Evolutionary conservation across 2,113 vertebrate genomes (phyloP), one percentile per base, ranked within the genome.

Genomic region (Aphelocoma coerulescens): DNA sequence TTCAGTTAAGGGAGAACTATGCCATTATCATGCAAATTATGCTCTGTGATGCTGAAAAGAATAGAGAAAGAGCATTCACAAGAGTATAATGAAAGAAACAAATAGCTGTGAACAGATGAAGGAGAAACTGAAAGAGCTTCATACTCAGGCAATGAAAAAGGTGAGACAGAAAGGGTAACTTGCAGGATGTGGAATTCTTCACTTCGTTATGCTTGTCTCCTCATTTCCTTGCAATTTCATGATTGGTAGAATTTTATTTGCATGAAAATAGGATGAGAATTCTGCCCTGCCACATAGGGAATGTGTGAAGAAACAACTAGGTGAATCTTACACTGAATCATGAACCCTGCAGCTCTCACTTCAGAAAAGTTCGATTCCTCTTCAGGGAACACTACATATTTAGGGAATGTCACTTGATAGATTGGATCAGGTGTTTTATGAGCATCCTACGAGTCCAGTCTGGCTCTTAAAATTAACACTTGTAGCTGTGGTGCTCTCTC

Each of bases 201-300:
- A 32, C 76, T 92, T 67, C 32, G 76, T 95, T 95, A 95, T 93
- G 92, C 93, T 88, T 95, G 95, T 96, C 95, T 97, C 91, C 92
- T 92, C 95, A 86, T 77, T 96, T 96, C 90, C 88, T 91, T 68
- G 82, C 72, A 77, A 93, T 94, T 94, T 96, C 88, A 94, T 96
- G 95, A 96, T 92, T 88, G 85, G 75, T 77, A 93, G 92, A 95
- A 96, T 93, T 94, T 94, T 95, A 93, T 96, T 96, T 94, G 92
- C 96, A 96, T 96, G 73, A 96, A 91, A 96, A 94, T 96, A 88
- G 92, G 93, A 96, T 80, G 90, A 91, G 76, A 88, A 95, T 84
- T 71, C 83, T 79, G 65, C 55, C 41, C 37, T 66, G 52, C 51
- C 85, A 93, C 88, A 85, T 48, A 62, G 0, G 2, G 52, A 88